Percentiles rank a stretch among this genome's conserved stretches.
phyloP scores from a whole-genome alignment of 2,797 vertebrate species.

The Diceros bicornis region DNA sequence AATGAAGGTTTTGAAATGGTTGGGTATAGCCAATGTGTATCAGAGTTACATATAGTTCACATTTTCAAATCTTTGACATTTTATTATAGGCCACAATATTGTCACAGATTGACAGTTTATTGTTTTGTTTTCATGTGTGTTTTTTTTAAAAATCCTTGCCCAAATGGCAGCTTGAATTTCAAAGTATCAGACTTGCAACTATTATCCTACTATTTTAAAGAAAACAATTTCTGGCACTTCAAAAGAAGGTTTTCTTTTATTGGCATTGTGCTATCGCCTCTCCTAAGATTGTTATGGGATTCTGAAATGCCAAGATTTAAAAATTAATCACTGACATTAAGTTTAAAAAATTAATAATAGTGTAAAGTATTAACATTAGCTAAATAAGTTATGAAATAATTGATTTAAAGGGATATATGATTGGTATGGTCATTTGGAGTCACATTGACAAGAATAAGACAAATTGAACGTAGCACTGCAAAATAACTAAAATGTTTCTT shows the following conservation, averaged over 20 bases:
- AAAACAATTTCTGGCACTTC: slow-evolving; percentile 62
- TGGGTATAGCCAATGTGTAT: not conserved
- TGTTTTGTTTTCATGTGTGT: slow-evolving; percentile 44
- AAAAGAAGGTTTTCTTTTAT: slow-evolving; percentile 24
- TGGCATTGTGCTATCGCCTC: not conserved
- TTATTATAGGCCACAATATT: slow-evolving; percentile 14
- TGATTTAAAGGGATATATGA: not conserved
- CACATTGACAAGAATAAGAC: not conserved
- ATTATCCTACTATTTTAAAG: slow-evolving; percentile 29
- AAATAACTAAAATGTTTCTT: not conserved
- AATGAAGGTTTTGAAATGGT: not conserved
- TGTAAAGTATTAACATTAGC: not conserved
- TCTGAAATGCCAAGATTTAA: not conserved
- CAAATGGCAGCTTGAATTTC: slow-evolving; percentile 60
- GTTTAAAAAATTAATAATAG: not conserved
- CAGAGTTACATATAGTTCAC: not conserved
- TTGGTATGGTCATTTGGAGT: not conserved
- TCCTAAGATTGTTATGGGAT: not conserved
- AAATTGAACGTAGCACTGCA: not conserved
- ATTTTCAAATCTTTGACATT: slow-evolving; percentile 59
- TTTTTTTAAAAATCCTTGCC: not conserved
- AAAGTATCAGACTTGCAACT: slow-evolving; percentile 7
- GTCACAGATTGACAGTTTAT: slow-evolving; percentile 37
- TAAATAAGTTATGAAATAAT: slow-evolving; percentile 20
- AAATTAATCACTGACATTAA: not conserved